These are phyloP conservation scores for Phocoena sinus DNA, from an alignment of 2,113 vertebrate genomes.

Conservation along the genomic window DNA sequence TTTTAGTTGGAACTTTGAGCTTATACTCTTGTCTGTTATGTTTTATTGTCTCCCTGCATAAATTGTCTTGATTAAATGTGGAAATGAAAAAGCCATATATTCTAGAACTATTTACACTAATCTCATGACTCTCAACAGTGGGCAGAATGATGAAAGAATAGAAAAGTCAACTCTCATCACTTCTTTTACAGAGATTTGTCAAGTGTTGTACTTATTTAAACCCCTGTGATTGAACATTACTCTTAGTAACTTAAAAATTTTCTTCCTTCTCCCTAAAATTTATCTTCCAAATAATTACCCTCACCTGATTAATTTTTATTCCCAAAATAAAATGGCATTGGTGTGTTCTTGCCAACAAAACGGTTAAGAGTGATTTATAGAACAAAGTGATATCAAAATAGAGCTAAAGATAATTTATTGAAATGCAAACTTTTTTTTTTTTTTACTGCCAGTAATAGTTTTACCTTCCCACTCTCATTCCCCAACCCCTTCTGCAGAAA, in stretches of 20 bases:
- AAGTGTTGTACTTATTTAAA: background rate
- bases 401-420: background rate
- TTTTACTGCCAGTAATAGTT: background rate
- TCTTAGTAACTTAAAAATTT: background rate
- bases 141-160: background rate
- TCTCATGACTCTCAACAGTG: background rate
- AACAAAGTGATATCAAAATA: slow-evolving; percentile 17
- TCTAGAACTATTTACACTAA: background rate
- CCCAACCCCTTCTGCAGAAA: background rate
- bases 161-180: background rate
- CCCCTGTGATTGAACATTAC: background rate
- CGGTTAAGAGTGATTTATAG: background rate
- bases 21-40: background rate
- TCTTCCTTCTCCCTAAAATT: background rate
- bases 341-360: background rate
- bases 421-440: background rate
- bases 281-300: background rate
- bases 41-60: background rate
- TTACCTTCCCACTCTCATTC: background rate
- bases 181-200: background rate
- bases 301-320: background rate
- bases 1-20: background rate
- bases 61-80: background rate
- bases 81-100: background rate
- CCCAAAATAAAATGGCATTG: background rate